phyloP scores from a whole-genome alignment of 2,113 vertebrate genomes.

The Macrotus californicus region DNA sequence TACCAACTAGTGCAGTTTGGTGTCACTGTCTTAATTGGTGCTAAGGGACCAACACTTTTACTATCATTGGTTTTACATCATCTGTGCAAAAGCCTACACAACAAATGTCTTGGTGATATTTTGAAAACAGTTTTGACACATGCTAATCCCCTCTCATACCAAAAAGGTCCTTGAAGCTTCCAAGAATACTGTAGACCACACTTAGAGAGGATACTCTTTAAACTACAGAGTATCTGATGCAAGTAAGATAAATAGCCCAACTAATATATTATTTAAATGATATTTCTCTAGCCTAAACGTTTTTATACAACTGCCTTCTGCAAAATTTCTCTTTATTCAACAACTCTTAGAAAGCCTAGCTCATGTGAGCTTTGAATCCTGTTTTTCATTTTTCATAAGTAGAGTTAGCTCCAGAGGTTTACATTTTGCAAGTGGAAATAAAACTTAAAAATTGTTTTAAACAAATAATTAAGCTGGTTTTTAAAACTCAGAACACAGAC shows the following conservation, averaged over 20 bases:
- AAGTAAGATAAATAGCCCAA: background rate
- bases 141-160: fast-evolving
- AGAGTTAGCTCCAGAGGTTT: background rate
- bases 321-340: background rate
- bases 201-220: background rate
- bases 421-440: background rate
- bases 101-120: background rate
- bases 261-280: background rate
- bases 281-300: background rate
- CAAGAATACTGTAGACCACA: background rate
- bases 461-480: background rate
- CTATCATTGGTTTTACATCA: background rate
- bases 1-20: background rate
- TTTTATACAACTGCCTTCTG: background rate
- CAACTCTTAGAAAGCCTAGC: background rate
- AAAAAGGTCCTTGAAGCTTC: background rate
- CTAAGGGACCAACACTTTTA: background rate
- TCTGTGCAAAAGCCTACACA: background rate
- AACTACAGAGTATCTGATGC: background rate
- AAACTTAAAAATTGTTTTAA: background rate
- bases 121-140: background rate
- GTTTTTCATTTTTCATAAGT: background rate
- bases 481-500: background rate
- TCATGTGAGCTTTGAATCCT: background rate
- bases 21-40: background rate